These are phyloP conservation scores for Thelaira solivaga DNA, from an alignment of 2,888 invertebrate genomes.

Conservation along the genomic window DNA sequence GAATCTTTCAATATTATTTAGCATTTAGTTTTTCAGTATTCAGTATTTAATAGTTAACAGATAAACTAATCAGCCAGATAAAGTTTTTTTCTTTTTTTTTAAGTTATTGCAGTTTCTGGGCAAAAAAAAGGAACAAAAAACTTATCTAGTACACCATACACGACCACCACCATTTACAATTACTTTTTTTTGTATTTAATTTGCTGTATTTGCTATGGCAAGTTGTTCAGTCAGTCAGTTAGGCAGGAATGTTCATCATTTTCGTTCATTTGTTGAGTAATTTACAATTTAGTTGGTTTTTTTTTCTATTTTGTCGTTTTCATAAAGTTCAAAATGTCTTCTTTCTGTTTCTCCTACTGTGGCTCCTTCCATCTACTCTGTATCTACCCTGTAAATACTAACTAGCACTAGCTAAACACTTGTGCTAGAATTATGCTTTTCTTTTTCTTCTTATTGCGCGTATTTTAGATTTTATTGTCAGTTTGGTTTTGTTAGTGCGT, in stretches of 20 bases:
- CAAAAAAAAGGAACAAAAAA: not conserved
- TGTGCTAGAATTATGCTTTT: not conserved
- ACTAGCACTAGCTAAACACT: slow-evolving; percentile 6
- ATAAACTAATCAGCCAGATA: too few relatives aligned
- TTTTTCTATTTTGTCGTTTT: too few relatives aligned
- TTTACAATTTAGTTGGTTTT: slow-evolving; percentile 19
- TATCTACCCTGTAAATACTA: too few relatives aligned
- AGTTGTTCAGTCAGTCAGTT: too few relatives aligned
- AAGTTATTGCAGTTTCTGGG: slow-evolving; percentile 22
- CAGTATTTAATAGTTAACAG: slow-evolving; percentile 22
- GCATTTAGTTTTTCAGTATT: too few relatives aligned
- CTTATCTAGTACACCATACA: slow-evolving; percentile 54
- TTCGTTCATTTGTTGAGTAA: slow-evolving; percentile 29
- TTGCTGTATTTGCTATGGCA: too few relatives aligned
- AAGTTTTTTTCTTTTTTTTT: not conserved
- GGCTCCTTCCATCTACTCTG: too few relatives aligned
- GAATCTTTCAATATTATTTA: not conserved
- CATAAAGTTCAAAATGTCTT: slow-evolving; percentile 44
- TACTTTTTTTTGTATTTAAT: slow-evolving; percentile 26
- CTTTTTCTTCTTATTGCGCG: not conserved
- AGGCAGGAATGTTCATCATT: too few relatives aligned
- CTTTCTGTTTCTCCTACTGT: slow-evolving; percentile 30
- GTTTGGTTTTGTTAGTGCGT: slow-evolving; percentile 22
- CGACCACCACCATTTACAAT: slow-evolving; percentile 44
- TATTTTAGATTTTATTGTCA: not conserved